Conservation (phyloP, 2,113 vertebrate genomes). For the Hypanus sabinus region DNA sequence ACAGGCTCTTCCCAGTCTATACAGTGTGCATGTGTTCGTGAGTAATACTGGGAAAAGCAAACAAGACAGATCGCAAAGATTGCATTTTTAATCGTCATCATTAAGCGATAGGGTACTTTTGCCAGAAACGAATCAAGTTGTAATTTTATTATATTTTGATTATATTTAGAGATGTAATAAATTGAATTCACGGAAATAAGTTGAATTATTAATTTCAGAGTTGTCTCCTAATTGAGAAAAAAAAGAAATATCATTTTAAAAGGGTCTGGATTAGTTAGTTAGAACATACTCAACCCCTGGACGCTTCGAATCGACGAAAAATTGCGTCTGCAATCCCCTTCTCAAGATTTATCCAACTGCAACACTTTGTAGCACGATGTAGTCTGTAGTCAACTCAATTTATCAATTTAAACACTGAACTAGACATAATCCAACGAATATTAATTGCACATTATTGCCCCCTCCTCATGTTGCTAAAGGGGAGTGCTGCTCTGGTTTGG, state of each 20-base stretch:
- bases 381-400: neutral
- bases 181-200: neutral
- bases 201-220: neutral
- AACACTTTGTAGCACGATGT: neutral
- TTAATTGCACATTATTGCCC: neutral
- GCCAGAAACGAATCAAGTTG: neutral
- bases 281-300: neutral
- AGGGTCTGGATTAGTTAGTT: neutral
- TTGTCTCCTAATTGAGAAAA: neutral
- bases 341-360: neutral
- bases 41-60: neutral
- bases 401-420: neutral
- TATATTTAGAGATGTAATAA: conserved; percentile 3
- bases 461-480: neutral
- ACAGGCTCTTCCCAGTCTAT: neutral
- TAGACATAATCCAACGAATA: neutral
- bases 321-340: neutral
- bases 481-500: neutral
- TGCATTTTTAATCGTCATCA: neutral
- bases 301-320: neutral
- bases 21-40: neutral
- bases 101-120: neutral
- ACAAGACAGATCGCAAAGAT: conserved; percentile 14
- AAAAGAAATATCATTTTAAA: neutral
- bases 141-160: conserved; percentile 17